A percentile compares a stretch with the other conserved stretches of the same genome.
Evolutionary conservation across 1,140 invertebrate genomes (phyloP).

Genomic region (Drosophila malerkotliana): DNA sequence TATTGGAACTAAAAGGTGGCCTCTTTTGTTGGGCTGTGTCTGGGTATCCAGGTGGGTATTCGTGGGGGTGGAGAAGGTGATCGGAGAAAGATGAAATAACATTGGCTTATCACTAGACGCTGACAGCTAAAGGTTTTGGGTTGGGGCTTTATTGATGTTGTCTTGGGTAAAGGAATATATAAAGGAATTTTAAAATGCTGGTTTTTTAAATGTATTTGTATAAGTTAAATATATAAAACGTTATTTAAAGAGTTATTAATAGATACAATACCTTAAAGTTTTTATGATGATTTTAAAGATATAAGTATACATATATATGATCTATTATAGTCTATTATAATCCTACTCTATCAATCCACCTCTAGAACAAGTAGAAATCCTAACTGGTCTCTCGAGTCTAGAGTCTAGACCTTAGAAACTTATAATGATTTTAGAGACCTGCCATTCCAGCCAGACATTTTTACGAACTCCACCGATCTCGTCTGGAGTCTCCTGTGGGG

Average conservation of each 20-base stretch:
- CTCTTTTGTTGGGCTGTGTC: conserved; percentile 47
- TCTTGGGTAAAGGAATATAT: not conserved
- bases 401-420: not conserved
- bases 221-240: too few species aligned
- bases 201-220: too few species aligned
- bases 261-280: too few species aligned
- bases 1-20: conserved; percentile 80
- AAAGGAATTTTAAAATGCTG: conserved; percentile 1
- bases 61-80: conserved; percentile 18
- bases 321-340: too few species aligned
- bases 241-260: too few species aligned
- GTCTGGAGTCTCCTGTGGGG: not conserved
- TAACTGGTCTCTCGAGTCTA: too few species aligned
- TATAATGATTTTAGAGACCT: not conserved
- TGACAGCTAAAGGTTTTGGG: conserved; percentile 17
- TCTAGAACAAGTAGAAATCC: too few species aligned
- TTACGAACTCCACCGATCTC: not conserved
- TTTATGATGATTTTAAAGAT: too few species aligned
- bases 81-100: conserved; percentile 46
- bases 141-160: conserved; percentile 32
- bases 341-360: too few species aligned
- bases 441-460: not conserved
- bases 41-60: not conserved
- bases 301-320: too few species aligned
- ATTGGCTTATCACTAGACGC: conserved; percentile 40